Evolutionary conservation across 2,113 vertebrate genomes (phyloP), one percentile per base, ranked within the genome.

Genomic region (Mirounga angustirostris): DNA sequence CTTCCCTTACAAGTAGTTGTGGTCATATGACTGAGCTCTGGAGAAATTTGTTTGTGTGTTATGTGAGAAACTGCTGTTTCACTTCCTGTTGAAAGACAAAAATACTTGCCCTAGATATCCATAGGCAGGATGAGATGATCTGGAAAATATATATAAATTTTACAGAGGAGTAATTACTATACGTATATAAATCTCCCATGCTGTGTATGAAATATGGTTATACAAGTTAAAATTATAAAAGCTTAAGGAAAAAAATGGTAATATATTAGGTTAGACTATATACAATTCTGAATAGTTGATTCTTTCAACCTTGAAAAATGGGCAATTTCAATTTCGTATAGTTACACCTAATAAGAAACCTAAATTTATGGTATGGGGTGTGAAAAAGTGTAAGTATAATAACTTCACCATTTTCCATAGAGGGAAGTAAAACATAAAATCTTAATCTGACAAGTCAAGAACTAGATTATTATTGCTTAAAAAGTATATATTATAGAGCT

Each of bases 51-150:
- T 85, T 91, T 84, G 54, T 86, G 61, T 95, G 52, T 76, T 94
- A 69, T 86, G 30, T 76, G 33, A 96, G 69, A 97, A 94, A 92
- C 13, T 78, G 52, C 36, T 85, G 43, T 9, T 69, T 86, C 79
- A 94, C 14, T 95, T 95, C 79, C 65, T 97, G 95, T 65, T 67
- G 46, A 84, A 91, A 89, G 63, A 94, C 33, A 67, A 93, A 94
- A 97, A 92, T 88, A 91, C 28, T 90, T 96, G 59, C 54, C 73
- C 84, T 94, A 86, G 36, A 94, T 96, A 92, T 15, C 22, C 67
- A 94, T 28, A 56, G 54, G 65, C 33, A 71, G 28, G 54, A 89
- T 79, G 52, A 93, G 74, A 95, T 96, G 30, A 92, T 92, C 85
- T 94, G 22, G 73, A 94, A 94, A 96, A 92, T 71, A 79, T 58